Conservation (phyloP, 2,113 vertebrate genomes). For the Ammodytes marinus region DNA sequence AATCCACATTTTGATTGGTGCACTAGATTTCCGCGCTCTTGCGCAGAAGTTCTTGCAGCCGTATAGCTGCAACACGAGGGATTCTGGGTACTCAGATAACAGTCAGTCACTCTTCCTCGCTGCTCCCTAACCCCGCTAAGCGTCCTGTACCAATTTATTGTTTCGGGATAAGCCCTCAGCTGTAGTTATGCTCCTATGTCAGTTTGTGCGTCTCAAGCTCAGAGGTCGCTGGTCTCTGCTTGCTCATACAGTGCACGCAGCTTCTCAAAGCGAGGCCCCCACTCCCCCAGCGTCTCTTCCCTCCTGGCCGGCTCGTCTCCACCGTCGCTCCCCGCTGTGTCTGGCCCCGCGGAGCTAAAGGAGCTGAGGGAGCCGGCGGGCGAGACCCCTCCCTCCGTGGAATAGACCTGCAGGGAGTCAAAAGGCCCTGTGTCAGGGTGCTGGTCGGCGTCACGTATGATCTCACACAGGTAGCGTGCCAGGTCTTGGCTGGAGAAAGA, state of each 20-base stretch:
- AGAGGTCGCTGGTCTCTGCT: slow-evolving; percentile 83
- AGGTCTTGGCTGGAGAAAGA: slow-evolving; percentile 84
- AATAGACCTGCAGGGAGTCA: slow-evolving; percentile 88
- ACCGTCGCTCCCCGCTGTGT: slow-evolving; percentile 62
- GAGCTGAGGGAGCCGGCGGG: slow-evolving; percentile 88
- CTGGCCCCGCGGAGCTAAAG: slow-evolving; percentile 83
- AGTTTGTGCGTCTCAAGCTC: slow-evolving; percentile 40
- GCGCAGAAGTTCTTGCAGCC: too few species aligned
- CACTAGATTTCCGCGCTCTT: too few species aligned
- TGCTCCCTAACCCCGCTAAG: not conserved
- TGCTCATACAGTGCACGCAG: slow-evolving; percentile 87
- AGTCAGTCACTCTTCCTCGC: too few species aligned
- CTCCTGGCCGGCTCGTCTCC: slow-evolving; percentile 42
- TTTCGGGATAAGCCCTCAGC: not conserved
- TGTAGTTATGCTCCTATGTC: slow-evolving; percentile 18
- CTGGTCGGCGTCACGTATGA: slow-evolving; percentile 84
- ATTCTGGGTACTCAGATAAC: too few species aligned
- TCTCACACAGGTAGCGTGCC: slow-evolving; percentile 83
- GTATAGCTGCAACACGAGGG: too few species aligned
- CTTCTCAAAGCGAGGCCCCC: slow-evolving; percentile 91
- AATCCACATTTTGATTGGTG: too few species aligned
- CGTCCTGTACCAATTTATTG: slow-evolving; percentile 39
- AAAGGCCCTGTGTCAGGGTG: slow-evolving; percentile 80
- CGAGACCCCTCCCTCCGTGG: slow-evolving; percentile 87
- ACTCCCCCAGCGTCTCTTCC: slow-evolving; percentile 84